Percentiles rank a stretch among this genome's conserved stretches.
phyloP scores from a whole-genome alignment of 2,797 vertebrate species.

The Acrocephalus scirpaceus region DNA sequence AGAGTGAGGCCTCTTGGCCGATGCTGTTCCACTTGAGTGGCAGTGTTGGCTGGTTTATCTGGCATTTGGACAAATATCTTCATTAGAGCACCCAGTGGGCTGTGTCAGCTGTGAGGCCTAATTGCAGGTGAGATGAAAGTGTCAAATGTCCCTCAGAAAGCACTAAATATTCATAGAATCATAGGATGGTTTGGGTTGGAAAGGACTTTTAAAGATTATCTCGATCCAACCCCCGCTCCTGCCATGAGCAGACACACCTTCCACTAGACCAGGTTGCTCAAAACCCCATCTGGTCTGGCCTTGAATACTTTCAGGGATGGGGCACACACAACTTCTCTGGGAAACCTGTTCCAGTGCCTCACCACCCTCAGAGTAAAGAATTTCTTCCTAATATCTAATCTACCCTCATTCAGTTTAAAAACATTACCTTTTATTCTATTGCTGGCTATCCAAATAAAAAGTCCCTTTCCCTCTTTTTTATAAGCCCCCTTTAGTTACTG shows the following conservation, averaged over 20 bases:
- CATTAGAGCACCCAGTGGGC: background rate
- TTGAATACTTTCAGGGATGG: background rate
- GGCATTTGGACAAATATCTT: background rate
- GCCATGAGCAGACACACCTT: background rate
- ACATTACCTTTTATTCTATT: background rate
- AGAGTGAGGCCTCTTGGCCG: accelerated
- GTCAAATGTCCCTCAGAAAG: background rate
- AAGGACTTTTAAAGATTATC: background rate
- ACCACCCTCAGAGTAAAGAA: background rate
- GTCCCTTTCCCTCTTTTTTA: background rate
- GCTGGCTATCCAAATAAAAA: background rate
- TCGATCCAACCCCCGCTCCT: accelerated
- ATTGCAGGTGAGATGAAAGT: background rate
- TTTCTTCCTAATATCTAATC: background rate
- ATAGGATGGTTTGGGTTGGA: background rate
- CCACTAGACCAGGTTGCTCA: background rate
- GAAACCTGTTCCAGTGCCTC: background rate
- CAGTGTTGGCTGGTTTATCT: accelerated
- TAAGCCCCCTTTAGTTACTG: background rate
- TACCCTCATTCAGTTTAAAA: background rate
- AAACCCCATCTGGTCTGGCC: background rate
- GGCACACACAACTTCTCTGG: background rate
- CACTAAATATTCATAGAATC: background rate
- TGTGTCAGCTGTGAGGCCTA: background rate
- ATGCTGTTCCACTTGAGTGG: accelerated